Percentiles rank a stretch among this genome's conserved stretches.
Evolutionary conservation across 2,888 invertebrate genomes (phyloP).

Genomic region (Trissoscelio sp.): DNA sequence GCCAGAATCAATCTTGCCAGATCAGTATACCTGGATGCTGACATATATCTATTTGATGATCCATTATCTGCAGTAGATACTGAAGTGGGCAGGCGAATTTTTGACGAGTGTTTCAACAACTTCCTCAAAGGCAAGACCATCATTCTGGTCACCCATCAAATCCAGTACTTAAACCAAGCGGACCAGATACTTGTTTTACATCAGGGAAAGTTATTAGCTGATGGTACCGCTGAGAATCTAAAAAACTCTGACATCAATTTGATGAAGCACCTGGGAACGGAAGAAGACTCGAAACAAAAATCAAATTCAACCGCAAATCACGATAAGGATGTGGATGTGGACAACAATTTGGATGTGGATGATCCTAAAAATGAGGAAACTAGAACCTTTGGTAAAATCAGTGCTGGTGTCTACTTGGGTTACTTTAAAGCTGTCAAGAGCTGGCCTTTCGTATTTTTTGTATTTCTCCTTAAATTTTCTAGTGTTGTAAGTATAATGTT

Average conservation of each 20-base stretch:
- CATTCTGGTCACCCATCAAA: constrained; percentile 85
- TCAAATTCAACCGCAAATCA: not conserved
- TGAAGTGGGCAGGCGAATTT: constrained; percentile 88
- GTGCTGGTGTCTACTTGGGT: constrained; percentile 71
- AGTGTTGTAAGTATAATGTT: constrained; percentile 38
- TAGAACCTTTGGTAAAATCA: constrained; percentile 72
- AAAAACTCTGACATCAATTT: constrained; percentile 86
- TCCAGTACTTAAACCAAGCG: constrained; percentile 88
- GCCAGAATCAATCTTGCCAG: constrained; percentile 90
- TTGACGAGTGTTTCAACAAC: constrained; percentile 77
- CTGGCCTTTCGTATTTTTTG: constrained; percentile 69
- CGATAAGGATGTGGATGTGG: constrained; percentile 17
- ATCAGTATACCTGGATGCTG: constrained; percentile 89
- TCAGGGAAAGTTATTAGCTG: constrained; percentile 81
- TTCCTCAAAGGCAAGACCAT: constrained; percentile 69
- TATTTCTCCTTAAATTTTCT: constrained; percentile 14
- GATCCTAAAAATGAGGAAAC: constrained; percentile 50
- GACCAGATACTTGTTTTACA: constrained; percentile 84
- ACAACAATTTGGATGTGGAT: not conserved
- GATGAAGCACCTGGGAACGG: constrained; percentile 81
- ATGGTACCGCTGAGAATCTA: constrained; percentile 86
- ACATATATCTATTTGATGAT: constrained; percentile 90
- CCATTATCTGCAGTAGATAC: constrained; percentile 90
- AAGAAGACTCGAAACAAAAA: constrained; percentile 6
- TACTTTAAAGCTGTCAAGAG: constrained; percentile 79